Evolutionary conservation across 2,113 vertebrate genomes (phyloP), one percentile per base, ranked within the genome.

Genomic region (Leptobrachium ailaonicum): DNA sequence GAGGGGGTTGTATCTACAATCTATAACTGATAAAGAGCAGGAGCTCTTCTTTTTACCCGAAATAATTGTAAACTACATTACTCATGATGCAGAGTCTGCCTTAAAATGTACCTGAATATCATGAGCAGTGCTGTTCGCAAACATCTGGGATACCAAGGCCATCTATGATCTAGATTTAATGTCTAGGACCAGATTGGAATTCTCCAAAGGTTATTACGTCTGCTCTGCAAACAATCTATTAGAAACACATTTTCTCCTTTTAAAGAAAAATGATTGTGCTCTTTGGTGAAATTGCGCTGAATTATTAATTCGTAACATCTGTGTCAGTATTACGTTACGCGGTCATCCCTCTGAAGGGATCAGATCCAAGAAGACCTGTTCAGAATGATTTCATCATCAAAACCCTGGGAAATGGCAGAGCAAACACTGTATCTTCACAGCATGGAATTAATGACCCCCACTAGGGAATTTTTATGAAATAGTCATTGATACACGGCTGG

Each of bases 231-330:
- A 2, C 47, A 45, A 54, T 70, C 77, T 78, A 84, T 84, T 86
- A 78, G 84, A 87, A 90, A 84, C 86, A 90, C 83, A 86, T 87
- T 88, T 77, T 88, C 41, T 64, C 76, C n/a, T 7, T 82, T 81
- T 84, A 84, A 84, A 83, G 86, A 76, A 73, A 83, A 87, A 83
- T 84, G 81, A 84, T 47, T 82, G 62, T n/a, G 50, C 71, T 85
- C 70, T 82, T 79, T 58, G 69, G 72, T 81, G 83, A 84, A 87
- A 84, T 84, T 84, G 76, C 66, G 72, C 89, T 91, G 86, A 88
- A 88, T 70, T 86, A 92, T 90, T 90, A 90, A 90, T 85, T 66
- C 82, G 43, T 82, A 92, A 93, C 93, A 94, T 93, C 93, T 94
- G 92, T 89, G 85, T 86, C 60, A 79, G 85, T 88, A 87, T 93